Base-by-base conservation (phyloP, 2,888 invertebrate genomes). In the Colostygia pectinataria region DNA sequence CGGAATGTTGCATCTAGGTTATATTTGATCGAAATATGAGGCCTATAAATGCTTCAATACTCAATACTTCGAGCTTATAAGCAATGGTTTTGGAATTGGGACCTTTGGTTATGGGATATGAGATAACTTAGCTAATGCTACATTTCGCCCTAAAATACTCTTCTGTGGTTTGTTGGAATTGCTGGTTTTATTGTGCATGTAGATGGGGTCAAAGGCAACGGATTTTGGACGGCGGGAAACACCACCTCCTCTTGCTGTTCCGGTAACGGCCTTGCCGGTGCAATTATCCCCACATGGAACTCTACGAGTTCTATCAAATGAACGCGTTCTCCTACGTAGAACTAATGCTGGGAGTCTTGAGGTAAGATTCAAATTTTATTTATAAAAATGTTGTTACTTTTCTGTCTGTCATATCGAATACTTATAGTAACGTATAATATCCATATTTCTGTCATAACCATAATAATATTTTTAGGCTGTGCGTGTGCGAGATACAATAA, bases 251-350 rank as follows among this genome's bases (percentile, higher is more conserved):
- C 49, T 27, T 39, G 43, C 20, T 39, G 29, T 33, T 38, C 33
- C 38, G 42, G 29, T 33, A 33, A 28, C 38, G 42, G 49, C 49
- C 34, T 50, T 50, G 10, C 49, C 49, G 39, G 39, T 50, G 38
- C 49, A 44, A 29, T 14, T 39, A 39, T 42, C 49, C 38, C 45
- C 51, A 37, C 34, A 31, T 36, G 51, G 50, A 51, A 33, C 46
- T 46, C 14, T 52, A 34, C 24, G 41, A 46, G 45, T 52, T 46
- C 38, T 46, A 25, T 24, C 45, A 37, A 52, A 46, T 42, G 42
- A 52, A 36, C 42, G 34, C 34, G 33, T 46, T 32, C 33, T 51
- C 8, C 27, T 52, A 34, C 42, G 38, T 14, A 34, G 42, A 42
- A 43, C 44, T 27, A 40, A 45, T 31, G 29, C 39, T 34, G 44